phyloP scores from a whole-genome alignment of 2,888 invertebrate genomes.

The Orchesellides sinensis region DNA sequence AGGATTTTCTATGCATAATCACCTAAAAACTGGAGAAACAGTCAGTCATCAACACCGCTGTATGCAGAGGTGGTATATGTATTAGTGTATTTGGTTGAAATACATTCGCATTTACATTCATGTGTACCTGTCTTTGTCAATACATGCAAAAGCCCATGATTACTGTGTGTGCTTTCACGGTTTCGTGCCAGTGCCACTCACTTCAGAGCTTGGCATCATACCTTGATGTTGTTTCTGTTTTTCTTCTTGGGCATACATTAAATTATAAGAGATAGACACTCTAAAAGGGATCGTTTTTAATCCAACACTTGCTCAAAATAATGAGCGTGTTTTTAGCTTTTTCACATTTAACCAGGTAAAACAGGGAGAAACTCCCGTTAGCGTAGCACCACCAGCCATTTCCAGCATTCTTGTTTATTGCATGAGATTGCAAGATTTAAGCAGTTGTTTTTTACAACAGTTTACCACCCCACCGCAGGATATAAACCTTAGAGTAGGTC shows the following conservation, averaged over 20 bases:
- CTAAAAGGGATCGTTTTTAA: conserved; percentile 44
- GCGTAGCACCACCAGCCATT: background rate
- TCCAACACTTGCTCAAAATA: conserved; percentile 27
- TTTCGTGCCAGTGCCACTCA: conserved; percentile 53
- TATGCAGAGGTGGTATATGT: background rate
- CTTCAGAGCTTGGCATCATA: background rate
- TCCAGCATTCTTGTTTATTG: conserved; percentile 25
- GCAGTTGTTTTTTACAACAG: conserved; percentile 3
- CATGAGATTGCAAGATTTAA: conserved; percentile 58
- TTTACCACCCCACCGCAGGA: background rate
- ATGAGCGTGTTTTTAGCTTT: conserved; percentile 27
- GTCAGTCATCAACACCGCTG: background rate
- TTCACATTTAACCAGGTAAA: conserved; percentile 32
- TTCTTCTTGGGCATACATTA: conserved; percentile 34
- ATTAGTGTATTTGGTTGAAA: background rate
- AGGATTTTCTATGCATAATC: conserved; percentile 42
- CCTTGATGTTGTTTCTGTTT: conserved; percentile 39
- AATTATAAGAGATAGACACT: background rate
- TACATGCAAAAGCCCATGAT: background rate
- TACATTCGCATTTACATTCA: background rate
- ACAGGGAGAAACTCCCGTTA: background rate
- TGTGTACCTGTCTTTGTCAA: background rate
- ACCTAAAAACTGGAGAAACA: background rate
- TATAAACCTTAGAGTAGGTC: no score
- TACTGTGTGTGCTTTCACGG: conserved; percentile 27